Evolutionary conservation across 2,113 vertebrate species (phyloP), one percentile per base, ranked within the genome.

Genomic region (Engystomops pustulosus): DNA sequence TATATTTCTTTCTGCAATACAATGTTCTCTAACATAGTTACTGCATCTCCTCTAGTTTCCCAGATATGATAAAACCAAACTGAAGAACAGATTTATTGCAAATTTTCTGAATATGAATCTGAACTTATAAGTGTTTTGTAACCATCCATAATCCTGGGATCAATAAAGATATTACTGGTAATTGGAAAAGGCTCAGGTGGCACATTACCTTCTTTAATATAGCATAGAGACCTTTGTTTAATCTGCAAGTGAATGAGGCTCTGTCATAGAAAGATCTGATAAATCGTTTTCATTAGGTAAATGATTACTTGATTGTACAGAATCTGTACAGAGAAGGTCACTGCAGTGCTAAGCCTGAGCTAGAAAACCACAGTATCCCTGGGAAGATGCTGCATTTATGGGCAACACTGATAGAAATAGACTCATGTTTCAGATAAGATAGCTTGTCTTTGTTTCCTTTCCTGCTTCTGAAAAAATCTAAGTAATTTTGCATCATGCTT

Each of bases 221-320:
- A 84, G n/a, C 49, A 49, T 27, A 71, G 72, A 45, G 77, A 75
- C 85, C 47, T 84, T 72, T 62, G 69, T 60, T 72, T 86, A 86
- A 86, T 86, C 75, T 86, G 53, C 55, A 47, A 80, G 74, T 62
- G 34, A 86, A 83, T 84, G 49, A 84, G 75, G 10, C 65, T 53
- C 67, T 86, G 85, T 80, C 77, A 85, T 18, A 53, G 84, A 82
- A 53, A 38, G 80, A 78, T 15, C 87, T 89, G 87, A 88, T 89
- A 71, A 89, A 90, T 89, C 88, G 53, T 81, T 62, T 80, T 80
- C 81, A 88, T 90, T 88, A 90, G 83, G 81, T 79, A 75, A 74
- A 85, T 85, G 78, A 86, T 87, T 88, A 88, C 71, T 72, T 86
- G 86, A 9, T 72, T 83, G 49, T 20, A 71, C 9, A 30, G 60